Evolutionary conservation across 1,140 invertebrate genomes (phyloP).

Genomic region (Oedothorax gibbosus): DNA sequence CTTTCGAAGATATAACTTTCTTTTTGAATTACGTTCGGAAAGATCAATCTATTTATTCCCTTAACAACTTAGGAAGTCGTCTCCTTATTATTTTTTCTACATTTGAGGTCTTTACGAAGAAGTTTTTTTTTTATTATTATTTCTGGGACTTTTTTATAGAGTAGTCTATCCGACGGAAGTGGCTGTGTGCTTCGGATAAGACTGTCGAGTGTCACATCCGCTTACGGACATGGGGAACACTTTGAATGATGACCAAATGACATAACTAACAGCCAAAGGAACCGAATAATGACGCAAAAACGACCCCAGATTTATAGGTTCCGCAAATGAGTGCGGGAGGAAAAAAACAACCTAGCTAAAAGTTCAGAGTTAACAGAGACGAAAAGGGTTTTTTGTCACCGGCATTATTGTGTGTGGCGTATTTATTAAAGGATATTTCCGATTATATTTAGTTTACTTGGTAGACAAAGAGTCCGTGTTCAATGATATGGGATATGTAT

Average conservation of each 20-base stretch:
- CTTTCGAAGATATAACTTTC: constrained; percentile 3
- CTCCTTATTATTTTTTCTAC: constrained; percentile 20
- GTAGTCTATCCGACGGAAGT: constrained; percentile 48
- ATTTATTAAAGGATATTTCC: no score
- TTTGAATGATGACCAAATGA: constrained; percentile 59
- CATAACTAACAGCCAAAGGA: constrained; percentile 55
- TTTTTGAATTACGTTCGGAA: constrained; percentile 30
- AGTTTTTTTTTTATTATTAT: background rate
- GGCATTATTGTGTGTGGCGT: no score
- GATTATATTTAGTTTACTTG: no score
- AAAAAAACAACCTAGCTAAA: constrained; percentile 15
- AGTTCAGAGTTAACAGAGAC: constrained; percentile 2
- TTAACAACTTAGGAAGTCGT: constrained; percentile 37
- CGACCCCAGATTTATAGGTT: constrained; percentile 51
- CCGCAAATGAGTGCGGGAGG: constrained; percentile 27
- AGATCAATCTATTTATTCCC: constrained; percentile 29
- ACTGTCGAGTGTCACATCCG: constrained; percentile 57
- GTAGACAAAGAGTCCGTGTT: no score
- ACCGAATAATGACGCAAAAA: constrained; percentile 53
- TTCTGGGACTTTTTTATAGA: constrained; percentile 7
- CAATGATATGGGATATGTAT: no score
- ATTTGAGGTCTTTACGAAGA: constrained; percentile 1
- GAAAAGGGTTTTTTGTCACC: no score
- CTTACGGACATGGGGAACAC: constrained; percentile 48
- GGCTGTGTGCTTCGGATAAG: constrained; percentile 53